These are phyloP conservation scores for Mionectes olivaceus DNA, from an alignment of 2,797 vertebrate species.

Conservation along the genomic window DNA sequence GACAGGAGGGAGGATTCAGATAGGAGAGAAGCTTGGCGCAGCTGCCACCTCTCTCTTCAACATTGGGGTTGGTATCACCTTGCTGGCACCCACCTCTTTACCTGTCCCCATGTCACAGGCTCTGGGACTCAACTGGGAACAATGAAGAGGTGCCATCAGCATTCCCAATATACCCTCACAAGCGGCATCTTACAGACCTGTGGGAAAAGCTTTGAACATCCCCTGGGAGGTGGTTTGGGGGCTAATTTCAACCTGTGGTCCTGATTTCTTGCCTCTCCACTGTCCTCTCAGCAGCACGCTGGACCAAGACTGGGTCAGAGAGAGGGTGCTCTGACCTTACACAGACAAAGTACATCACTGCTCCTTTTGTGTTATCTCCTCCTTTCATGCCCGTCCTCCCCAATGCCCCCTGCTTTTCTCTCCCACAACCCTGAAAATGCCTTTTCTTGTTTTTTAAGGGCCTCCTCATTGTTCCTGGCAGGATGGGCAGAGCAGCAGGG, in stretches of 20 bases:
- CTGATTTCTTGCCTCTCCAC: background rate
- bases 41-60: background rate
- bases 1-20: background rate
- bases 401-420: background rate
- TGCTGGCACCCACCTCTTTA: background rate
- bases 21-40: background rate
- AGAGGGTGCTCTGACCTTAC: background rate
- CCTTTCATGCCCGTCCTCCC: background rate
- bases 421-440: conserved; percentile 8
- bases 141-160: background rate
- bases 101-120: background rate
- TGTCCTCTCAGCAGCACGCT: background rate
- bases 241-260: background rate
- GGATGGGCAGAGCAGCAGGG: conserved; percentile 65
- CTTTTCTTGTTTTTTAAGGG: background rate
- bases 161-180: background rate
- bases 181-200: background rate
- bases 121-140: background rate
- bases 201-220: background rate
- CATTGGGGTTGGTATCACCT: background rate
- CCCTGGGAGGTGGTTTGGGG: background rate
- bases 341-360: rapidly evolving
- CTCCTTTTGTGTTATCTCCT: background rate
- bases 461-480: conserved; percentile 63
- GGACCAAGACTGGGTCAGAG: background rate